Evolutionary conservation across 2,797 vertebrate species (phyloP), one percentile per base, ranked within the genome.

Genomic region (Iguana delicatissima): DNA sequence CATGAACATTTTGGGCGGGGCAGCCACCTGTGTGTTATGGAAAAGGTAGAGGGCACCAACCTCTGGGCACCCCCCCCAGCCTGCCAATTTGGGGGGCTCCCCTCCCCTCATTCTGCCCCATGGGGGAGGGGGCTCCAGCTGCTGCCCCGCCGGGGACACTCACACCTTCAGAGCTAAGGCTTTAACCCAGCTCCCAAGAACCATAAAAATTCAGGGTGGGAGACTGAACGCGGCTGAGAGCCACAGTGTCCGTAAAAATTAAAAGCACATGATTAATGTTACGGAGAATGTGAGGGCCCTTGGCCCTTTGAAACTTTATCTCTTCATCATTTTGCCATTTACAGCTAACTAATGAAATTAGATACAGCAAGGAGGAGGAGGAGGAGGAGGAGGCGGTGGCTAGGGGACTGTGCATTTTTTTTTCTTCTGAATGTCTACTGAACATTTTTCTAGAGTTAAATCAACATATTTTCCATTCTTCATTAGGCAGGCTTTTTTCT

Each of bases 261-360:
- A 95, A 94, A 94, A 96, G 94, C 95, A 94, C 87, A 87, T 94
- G 96, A 96, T 96, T 96, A 95, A 96, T 95, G 93, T 93, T 93
- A 95, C 79, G 80, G 88, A 92, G 96, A 96, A 92, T 89, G 92
- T 88, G 94, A 90, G 92, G 91, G 92, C 92, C 95, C 90, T 89
- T 77, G 94, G 91, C 82, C 91, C 95, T 96, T 96, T 96, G 93
- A 97, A 97, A 96, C 93, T 88, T 72, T 94, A 95, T 93, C 95
- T 94, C 92, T 94, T 94, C 92, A 91, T 95, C 95, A 95, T 96
- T 96, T 96, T 95, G 89, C 95, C 96, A 95, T 95, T 96, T 97
- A 96, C 93, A 96, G 94, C 96, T 97, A 96, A 95, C 96, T 97
- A 97, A 96, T 96, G 96, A 97, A 97, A 97, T 97, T 96, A 97